Evolutionary conservation across 2,888 invertebrate genomes (phyloP), one percentile per base, ranked within the genome.

Genomic region (Isoperla grammatica): DNA sequence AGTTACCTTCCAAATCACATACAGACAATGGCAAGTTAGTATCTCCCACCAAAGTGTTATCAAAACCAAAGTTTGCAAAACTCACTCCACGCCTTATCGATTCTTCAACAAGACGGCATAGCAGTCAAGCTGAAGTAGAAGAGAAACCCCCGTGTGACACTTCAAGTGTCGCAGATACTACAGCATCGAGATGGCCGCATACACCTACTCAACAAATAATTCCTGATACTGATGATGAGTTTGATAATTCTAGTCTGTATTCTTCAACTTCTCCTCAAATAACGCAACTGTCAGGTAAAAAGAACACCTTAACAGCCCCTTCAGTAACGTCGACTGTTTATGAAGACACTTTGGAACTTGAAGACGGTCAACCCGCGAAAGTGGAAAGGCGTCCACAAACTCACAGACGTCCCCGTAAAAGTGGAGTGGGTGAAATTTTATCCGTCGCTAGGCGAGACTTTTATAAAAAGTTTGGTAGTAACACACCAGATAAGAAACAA

Each of bases 91-190:
- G 58, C 5, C 43, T 58, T 9, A 35, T 50, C 1, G 58, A 58
- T 42, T 48, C 58, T 23, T 22, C 45, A 23, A 15, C 37, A 9
- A 60, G 56, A 23, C 55, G 48, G 19, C n/a, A n/a, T n/a, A 39
- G 22, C 19, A 46, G 20, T n/a, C 23, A 15, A 1, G 83, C 82
- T 68, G 86, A 87, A 71, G 85, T 85, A 0, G 87, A 86, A 66
- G 86, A 86, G 70, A 12, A 22, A 19, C 22, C 23, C 1, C 78
- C 29, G 8, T 29, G 5, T 8, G 8, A 6, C 4, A 61, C 22
- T 35, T 55, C 59, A 19, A 63, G 57, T 50, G 49, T 57, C 37
- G 49, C 39, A 56, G 57, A 29, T 29, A 6, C 8, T 6, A 29
- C 8, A 29, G 5, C 29, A 8, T 8, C 29, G 29, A 4, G 29